phyloP scores from a whole-genome alignment of 1,140 invertebrate species.

The Eciton burchellii region DNA sequence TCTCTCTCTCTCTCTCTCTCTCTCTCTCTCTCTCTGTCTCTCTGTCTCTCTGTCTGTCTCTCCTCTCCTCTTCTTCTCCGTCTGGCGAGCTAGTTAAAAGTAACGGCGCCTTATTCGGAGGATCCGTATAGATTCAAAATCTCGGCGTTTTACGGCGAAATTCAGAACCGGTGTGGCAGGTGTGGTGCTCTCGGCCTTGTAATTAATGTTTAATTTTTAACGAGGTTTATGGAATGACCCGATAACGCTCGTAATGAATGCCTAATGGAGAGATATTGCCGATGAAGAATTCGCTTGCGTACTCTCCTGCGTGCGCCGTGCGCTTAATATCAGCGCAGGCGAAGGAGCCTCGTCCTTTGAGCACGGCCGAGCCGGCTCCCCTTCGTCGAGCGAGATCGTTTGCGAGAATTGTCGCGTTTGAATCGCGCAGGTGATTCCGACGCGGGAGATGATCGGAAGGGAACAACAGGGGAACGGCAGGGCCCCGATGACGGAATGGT shows the following conservation, averaged over 20 bases:
- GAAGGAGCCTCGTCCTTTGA: not conserved
- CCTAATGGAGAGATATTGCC: slow-evolving; percentile 49
- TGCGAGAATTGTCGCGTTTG: slow-evolving; percentile 2
- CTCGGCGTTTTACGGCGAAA: slow-evolving; percentile 65
- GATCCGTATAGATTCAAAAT: slow-evolving; percentile 66
- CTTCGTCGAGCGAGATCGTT: not conserved
- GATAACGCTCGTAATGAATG: slow-evolving; percentile 37
- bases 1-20: not conserved
- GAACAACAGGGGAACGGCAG: too few species aligned
- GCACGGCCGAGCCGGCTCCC: not conserved
- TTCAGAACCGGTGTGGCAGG: slow-evolving; percentile 54
- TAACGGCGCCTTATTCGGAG: slow-evolving; percentile 70
- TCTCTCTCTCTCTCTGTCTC: slow-evolving; percentile 15
- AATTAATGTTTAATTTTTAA: slow-evolving; percentile 60
- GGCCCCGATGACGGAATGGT: slow-evolving; percentile 19
- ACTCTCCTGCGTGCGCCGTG: not conserved
- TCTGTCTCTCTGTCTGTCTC: too few species aligned
- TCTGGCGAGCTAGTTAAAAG: slow-evolving; percentile 75
- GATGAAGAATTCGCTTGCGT: slow-evolving; percentile 20
- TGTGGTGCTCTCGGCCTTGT: slow-evolving; percentile 44
- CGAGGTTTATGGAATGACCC: slow-evolving; percentile 46
- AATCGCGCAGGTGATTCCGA: not conserved
- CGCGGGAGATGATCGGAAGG: too few species aligned
- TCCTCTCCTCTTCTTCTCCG: not conserved
- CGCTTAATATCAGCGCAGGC: slow-evolving; percentile 5